A percentile compares a stretch with the other conserved stretches of the same genome.
Conservation (phyloP, 2,888 invertebrate genomes). For the Drosophila mercatorum region DNA sequence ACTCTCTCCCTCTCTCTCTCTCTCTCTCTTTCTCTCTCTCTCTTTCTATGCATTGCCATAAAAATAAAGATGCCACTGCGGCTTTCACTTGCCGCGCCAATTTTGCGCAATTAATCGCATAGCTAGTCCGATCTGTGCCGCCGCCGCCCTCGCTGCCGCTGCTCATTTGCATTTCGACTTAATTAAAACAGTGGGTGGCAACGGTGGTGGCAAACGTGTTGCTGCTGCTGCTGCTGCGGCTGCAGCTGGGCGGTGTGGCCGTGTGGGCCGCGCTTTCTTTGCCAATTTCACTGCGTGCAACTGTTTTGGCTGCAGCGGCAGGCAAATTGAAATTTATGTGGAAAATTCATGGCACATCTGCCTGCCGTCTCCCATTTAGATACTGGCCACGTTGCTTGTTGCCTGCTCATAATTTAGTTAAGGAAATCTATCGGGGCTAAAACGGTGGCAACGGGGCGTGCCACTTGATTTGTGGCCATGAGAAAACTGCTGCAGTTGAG, state of each 20-base stretch:
- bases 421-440: slow-evolving; percentile 57
- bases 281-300: slow-evolving; percentile 57
- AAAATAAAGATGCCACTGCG: slow-evolving; percentile 75
- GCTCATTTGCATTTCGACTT: slow-evolving; percentile 75
- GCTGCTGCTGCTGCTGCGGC: neutral
- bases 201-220: slow-evolving; percentile 16
- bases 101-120: slow-evolving; percentile 77
- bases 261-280: slow-evolving; percentile 56
- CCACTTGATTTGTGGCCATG: slow-evolving; percentile 44
- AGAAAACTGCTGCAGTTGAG: slow-evolving; percentile 32
- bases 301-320: slow-evolving; percentile 14
- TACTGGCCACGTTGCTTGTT: slow-evolving; percentile 39
- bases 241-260: too few relatives aligned
- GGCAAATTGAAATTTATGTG: slow-evolving; percentile 67
- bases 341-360: slow-evolving; percentile 73
- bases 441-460: slow-evolving; percentile 66
- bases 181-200: slow-evolving; percentile 77
- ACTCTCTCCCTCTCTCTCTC: slow-evolving; percentile 14
- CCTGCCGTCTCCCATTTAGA: slow-evolving; percentile 61
- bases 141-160: slow-evolving; percentile 35
- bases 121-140: slow-evolving; percentile 64
- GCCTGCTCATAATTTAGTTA: slow-evolving; percentile 58
- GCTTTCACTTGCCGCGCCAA: slow-evolving; percentile 76
- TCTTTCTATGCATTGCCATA: slow-evolving; percentile 1
- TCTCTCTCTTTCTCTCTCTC: slow-evolving; percentile 20